Conservation (phyloP, 2,113 vertebrate genomes). For the Megaceryle torquata region DNA sequence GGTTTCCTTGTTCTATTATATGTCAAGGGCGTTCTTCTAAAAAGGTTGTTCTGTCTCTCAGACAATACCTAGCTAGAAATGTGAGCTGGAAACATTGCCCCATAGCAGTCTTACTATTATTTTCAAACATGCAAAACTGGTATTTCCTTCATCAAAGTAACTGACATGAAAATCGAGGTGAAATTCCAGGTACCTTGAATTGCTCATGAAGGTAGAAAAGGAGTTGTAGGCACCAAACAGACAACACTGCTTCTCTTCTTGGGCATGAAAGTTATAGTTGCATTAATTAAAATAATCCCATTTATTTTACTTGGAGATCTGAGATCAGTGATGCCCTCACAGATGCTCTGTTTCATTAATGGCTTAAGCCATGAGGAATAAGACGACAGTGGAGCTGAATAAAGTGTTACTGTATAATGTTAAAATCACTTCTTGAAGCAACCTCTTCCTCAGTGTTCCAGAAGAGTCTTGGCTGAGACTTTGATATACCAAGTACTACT, state of each 20-base stretch:
- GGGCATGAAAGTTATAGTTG: not conserved
- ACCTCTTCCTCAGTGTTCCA: not conserved
- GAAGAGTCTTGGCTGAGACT: not conserved
- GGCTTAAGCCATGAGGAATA: not conserved
- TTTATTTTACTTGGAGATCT: not conserved
- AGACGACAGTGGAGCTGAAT: not conserved
- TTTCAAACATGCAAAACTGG: not conserved
- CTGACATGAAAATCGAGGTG: not conserved
- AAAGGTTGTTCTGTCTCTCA: not conserved
- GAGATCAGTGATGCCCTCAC: not conserved
- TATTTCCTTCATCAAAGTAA: not conserved
- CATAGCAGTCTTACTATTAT: not conserved
- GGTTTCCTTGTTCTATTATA: not conserved
- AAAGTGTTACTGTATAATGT: not conserved
- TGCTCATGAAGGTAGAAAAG: not conserved
- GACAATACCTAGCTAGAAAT: not conserved
- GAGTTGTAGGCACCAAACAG: not conserved
- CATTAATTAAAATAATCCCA: not conserved
- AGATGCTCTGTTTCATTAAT: not conserved
- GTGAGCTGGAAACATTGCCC: not conserved
- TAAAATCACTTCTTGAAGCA: not conserved
- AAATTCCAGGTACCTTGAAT: not conserved
- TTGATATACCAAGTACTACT: rapidly evolving
- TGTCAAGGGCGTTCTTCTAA: not conserved
- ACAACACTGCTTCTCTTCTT: not conserved